A percentile compares a stretch with the other conserved stretches of the same genome.
Conservation (phyloP, 2,888 invertebrate genomes). For the Drosophila pseudotakahashii region DNA sequence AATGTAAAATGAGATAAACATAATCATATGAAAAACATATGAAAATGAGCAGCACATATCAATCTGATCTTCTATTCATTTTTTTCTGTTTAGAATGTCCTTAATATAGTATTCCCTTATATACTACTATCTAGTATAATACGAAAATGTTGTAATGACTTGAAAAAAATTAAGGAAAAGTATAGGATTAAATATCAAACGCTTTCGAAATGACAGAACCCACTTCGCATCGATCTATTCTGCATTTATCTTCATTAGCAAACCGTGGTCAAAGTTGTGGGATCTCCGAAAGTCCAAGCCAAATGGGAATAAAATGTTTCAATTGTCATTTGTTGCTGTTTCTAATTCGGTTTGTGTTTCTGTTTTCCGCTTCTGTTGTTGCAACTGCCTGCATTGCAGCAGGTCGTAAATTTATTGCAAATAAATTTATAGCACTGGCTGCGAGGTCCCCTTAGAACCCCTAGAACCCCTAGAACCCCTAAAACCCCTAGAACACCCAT, state of each 20-base stretch:
- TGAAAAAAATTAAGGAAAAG: neutral
- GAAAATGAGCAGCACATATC: no score
- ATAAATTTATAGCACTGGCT: constrained; percentile 71
- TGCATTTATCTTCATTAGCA: constrained; percentile 36
- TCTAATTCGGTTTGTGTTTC: constrained; percentile 24
- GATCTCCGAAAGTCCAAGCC: constrained; percentile 5
- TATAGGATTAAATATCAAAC: neutral
- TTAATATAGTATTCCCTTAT: no score
- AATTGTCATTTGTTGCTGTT: constrained; percentile 44
- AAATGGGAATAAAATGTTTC: constrained; percentile 44
- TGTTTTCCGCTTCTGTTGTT: constrained; percentile 22
- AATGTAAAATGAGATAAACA: no score
- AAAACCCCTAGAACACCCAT: no score
- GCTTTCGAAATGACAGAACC: neutral
- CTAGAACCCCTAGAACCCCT: no score
- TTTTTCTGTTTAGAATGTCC: no score
- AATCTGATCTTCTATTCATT: no score
- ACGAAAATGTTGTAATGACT: neutral
- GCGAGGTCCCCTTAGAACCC: constrained; percentile 3
- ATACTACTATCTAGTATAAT: no score
- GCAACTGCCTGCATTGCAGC: constrained; percentile 66
- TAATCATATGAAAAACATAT: no score
- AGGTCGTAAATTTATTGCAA: constrained; percentile 76
- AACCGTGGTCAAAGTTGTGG: constrained; percentile 4
- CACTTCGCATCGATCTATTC: constrained; percentile 7